These are phyloP conservation scores for Chouioia cunea DNA, from an alignment of 2,888 invertebrate genomes.

Conservation along the genomic window DNA sequence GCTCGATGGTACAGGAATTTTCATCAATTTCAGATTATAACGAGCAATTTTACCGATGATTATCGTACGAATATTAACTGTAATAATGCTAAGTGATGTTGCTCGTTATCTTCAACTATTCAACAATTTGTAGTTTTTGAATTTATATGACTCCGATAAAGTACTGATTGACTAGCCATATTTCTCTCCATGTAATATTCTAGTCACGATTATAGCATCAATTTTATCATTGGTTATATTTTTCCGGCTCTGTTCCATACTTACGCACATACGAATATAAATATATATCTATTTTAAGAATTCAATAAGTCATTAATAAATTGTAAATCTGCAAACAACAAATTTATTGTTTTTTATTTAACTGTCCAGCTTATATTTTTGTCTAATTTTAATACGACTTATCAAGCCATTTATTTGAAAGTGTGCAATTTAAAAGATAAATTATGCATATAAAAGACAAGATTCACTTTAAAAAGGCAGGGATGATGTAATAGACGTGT, in stretches of 20 bases:
- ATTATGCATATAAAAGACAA: too few species aligned
- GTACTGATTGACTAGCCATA: conserved; percentile 24
- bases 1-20: too few species aligned
- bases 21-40: too few species aligned
- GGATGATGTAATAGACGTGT: background rate
- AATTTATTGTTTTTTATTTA: background rate
- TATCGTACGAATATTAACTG: conserved; percentile 1
- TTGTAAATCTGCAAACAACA: conserved; percentile 30
- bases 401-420: too few species aligned
- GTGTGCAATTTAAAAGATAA: too few species aligned
- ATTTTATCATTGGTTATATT: conserved; percentile 48
- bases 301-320: conserved; percentile 62
- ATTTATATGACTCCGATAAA: conserved; percentile 15
- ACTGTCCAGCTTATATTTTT: background rate
- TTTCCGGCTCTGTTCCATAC: conserved; percentile 57
- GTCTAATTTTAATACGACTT: background rate
- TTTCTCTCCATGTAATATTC: conserved; percentile 25
- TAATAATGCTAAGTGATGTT: conserved; percentile 11
- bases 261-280: conserved; percentile 40
- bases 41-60: conserved; percentile 2
- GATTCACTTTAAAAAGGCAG: too few species aligned
- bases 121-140: background rate
- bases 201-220: conserved; percentile 53
- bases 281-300: conserved; percentile 60
- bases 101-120: background rate